Conservation (phyloP, 2,113 vertebrate genomes). For the Sceloporus undulatus region DNA sequence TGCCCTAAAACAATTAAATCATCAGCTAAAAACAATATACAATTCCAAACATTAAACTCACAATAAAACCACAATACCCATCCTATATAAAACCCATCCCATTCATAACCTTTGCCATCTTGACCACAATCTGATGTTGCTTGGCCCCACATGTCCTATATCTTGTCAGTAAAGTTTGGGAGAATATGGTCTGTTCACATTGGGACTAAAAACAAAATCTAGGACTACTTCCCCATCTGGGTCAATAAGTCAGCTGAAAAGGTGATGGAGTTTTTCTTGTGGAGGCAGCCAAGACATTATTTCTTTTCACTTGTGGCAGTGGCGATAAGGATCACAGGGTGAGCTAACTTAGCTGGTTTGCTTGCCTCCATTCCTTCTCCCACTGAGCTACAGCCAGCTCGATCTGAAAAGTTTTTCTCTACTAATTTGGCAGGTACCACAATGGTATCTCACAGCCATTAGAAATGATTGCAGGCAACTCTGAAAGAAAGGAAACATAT, state of each 20-base stretch:
- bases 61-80: too few species aligned
- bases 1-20: too few species aligned
- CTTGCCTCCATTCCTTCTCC: not conserved
- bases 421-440: not conserved
- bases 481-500: conserved; percentile 1
- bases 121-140: too few species aligned
- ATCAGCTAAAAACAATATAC: too few species aligned
- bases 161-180: too few species aligned
- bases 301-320: not conserved
- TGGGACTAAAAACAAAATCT: too few species aligned
- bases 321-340: not conserved
- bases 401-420: not conserved
- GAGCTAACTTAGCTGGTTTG: not conserved
- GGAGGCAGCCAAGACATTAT: not conserved
- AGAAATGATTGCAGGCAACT: not conserved
- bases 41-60: too few species aligned
- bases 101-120: too few species aligned
- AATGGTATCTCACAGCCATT: not conserved
- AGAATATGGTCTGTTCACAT: too few species aligned
- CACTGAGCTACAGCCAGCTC: not conserved
- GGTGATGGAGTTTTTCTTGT: not conserved
- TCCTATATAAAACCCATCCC: too few species aligned
- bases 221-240: too few species aligned
- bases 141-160: too few species aligned
- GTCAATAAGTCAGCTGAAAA: not conserved